These are phyloP conservation scores for Hoplias malabaricus DNA, from an alignment of 2,113 vertebrate genomes.

Conservation along the genomic window DNA sequence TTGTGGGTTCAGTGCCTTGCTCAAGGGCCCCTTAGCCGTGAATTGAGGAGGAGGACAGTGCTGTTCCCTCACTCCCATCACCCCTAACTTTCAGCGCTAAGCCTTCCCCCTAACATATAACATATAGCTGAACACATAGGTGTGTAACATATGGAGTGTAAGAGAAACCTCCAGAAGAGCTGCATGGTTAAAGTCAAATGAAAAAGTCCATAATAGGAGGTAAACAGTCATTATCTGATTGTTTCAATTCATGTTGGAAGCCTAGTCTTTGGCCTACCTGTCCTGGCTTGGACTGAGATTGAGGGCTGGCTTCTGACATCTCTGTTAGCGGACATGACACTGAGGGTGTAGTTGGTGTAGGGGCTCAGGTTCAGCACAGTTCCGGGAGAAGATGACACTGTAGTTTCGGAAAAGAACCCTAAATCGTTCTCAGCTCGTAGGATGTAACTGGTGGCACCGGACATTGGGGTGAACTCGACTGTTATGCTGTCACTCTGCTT, in stretches of 20 bases:
- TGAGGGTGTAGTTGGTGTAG: slow-evolving; percentile 81
- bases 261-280: slow-evolving; percentile 72
- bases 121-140: no score
- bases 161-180: no score
- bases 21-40: no score
- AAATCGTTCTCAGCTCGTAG: slow-evolving; percentile 75
- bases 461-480: slow-evolving; percentile 80
- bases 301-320: slow-evolving; percentile 86
- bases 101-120: no score
- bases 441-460: slow-evolving; percentile 82
- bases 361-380: slow-evolving; percentile 79
- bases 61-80: no score
- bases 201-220: neutral
- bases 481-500: slow-evolving; percentile 88
- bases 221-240: neutral
- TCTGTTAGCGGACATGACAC: slow-evolving; percentile 81
- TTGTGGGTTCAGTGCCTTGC: no score
- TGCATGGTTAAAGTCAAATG: no score
- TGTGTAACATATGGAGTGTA: no score
- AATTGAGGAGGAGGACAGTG: no score
- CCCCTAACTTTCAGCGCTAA: no score
- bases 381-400: slow-evolving; percentile 76
- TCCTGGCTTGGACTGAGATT: slow-evolving; percentile 70
- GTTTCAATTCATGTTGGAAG: neutral
- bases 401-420: slow-evolving; percentile 75